Evolutionary conservation across 1,140 invertebrate species (phyloP), one percentile per base, ranked within the genome.

Genomic region (Anoplophora glabripennis): DNA sequence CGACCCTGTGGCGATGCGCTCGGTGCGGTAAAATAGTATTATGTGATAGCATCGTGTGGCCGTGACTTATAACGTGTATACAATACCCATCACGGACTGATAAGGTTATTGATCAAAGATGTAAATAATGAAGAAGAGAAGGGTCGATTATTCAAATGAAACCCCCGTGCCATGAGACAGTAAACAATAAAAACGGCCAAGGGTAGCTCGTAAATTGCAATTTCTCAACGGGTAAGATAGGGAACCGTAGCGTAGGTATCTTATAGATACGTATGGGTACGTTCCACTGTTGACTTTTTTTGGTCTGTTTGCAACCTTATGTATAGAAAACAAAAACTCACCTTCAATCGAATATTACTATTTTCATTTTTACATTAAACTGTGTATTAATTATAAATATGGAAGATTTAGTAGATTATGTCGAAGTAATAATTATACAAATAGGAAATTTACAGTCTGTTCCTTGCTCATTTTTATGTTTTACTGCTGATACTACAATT

Each of bases 101-200:
- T 69, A 69, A 63, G 61, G 64, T 57, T 67, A 69, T 69, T 67
- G 67, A 69, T 65, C 63, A 63, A 63, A 65, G 60, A 65, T 67
- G 65, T 69, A 69, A 69, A 69, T 69, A 65, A 69, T 69, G 58
- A 69, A 69, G 52, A 66, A 56, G 55, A 59, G 52, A 66, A 66
- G 65, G 67, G 57, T 67, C 65, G 67, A 67, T 67, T 69, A 69
- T 69, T 69, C 65, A 69, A 69, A 69, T 69, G 53, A 61, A 54
- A 64, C 62, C 46, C n/a, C 53, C 35, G 57, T 42, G 33, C 11
- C 17, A 61, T 58, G 54, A 69, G 67, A 67, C 67, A 65, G 65
- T 67, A 64, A 67, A 67, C 67, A 65, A 67, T 69, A 69, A 67
- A 67, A 63, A 63, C 57, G 60, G 56, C 59, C 54, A 47, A 46